These are phyloP conservation scores for Menidia beryllina DNA, from an alignment of 2,113 vertebrate species.

Conservation along the genomic window DNA sequence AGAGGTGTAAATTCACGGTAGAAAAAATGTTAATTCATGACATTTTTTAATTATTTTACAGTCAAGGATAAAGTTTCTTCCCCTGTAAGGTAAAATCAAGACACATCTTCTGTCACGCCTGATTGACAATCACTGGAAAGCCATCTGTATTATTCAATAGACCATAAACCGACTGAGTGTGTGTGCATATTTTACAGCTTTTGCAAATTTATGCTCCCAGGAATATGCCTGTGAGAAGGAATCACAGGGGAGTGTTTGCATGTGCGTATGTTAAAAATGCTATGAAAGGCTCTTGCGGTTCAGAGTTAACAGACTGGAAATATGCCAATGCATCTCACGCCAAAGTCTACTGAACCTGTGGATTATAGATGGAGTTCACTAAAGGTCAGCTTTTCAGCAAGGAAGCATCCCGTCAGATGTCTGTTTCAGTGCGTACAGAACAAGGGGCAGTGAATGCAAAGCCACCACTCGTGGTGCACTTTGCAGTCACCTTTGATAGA, in stretches of 20 bases:
- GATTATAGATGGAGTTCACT: conserved; percentile 55
- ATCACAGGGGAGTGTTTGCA: background rate
- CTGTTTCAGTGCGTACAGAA: conserved; percentile 29
- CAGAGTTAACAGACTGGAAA: conserved; percentile 40
- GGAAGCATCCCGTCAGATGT: conserved; percentile 28
- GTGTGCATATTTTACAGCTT: conserved; percentile 31
- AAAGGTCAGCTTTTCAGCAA: conserved; percentile 44
- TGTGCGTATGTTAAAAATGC: conserved; percentile 10
- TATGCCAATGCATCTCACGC: conserved; percentile 12
- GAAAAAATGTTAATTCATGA: too few species aligned
- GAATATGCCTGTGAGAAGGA: background rate
- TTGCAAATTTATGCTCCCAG: conserved; percentile 9
- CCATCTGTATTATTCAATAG: conserved; percentile 22
- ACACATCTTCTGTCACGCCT: background rate
- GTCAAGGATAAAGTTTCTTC: too few species aligned
- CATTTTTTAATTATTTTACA: too few species aligned
- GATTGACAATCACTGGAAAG: conserved; percentile 6
- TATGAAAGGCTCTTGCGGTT: conserved; percentile 24
- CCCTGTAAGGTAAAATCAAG: too few species aligned
- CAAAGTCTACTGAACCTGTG: conserved; percentile 26
- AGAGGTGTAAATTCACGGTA: too few species aligned
- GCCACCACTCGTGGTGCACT: conserved; percentile 47
- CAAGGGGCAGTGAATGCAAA: conserved; percentile 5
- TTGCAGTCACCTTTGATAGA: conserved; percentile 51
- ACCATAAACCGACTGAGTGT: conserved; percentile 6